Percentiles rank a stretch among this genome's conserved stretches.
phyloP scores from a whole-genome alignment of 2,888 invertebrate genomes.

The Nomada fucata region DNA sequence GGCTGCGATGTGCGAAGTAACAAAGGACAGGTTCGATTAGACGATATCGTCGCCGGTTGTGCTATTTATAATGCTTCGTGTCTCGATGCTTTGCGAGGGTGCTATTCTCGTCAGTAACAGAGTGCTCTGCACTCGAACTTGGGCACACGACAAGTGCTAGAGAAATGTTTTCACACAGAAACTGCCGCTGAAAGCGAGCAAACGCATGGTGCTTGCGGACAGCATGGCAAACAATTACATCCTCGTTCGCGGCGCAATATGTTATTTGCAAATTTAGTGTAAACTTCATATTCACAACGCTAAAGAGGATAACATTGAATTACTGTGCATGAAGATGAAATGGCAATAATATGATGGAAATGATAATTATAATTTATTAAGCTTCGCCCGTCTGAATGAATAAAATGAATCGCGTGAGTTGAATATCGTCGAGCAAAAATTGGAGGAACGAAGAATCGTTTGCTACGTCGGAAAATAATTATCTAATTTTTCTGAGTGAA shows the following conservation, averaged over 20 bases:
- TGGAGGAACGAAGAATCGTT: background rate
- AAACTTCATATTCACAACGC: background rate
- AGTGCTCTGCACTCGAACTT: constrained; percentile 60
- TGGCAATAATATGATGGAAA: too few relatives aligned
- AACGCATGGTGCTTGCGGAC: constrained; percentile 2
- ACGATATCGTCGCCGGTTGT: constrained; percentile 60
- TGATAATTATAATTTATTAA: too few relatives aligned
- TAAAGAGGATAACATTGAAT: too few relatives aligned
- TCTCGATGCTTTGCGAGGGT: constrained; percentile 66
- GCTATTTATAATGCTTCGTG: constrained; percentile 66
- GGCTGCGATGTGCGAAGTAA: constrained; percentile 35
- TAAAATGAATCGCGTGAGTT: background rate
- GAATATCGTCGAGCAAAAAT: background rate
- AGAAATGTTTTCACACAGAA: constrained; percentile 43
- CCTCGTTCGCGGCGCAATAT: background rate
- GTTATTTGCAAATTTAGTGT: background rate
- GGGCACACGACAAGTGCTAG: constrained; percentile 51
- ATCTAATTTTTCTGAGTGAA: constrained; percentile 46
- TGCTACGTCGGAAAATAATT: constrained; percentile 3
- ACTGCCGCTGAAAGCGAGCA: constrained; percentile 9
- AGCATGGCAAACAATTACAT: constrained; percentile 2
- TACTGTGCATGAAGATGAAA: too few relatives aligned
- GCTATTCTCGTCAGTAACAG: constrained; percentile 69
- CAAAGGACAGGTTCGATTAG: constrained; percentile 59
- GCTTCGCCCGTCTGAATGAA: background rate